Evolutionary conservation across 1,140 invertebrate genomes (phyloP), one percentile per base, ranked within the genome.

Genomic region (Lordiphosa stackelbergi): DNA sequence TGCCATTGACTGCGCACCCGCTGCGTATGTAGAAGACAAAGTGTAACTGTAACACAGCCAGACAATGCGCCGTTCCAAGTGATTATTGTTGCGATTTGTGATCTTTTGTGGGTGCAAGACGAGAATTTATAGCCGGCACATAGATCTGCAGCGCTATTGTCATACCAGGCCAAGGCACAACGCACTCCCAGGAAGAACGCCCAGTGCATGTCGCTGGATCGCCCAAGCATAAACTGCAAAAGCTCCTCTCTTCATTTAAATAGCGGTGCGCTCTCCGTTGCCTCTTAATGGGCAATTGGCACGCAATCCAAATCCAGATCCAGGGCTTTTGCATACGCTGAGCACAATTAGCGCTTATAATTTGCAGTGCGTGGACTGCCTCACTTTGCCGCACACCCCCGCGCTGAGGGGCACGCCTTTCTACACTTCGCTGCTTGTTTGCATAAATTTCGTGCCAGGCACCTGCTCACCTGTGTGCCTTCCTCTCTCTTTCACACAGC

Each of bases 391-490:
- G 37, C 28, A 16, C 24, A 41, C 62, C 40, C 38, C 8, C 22
- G 28, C 11, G 36, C 38, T 36, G 40, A 5, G 31, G 16, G 13
- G 10, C 69, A 70, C 74, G 74, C 74, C 74, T 79, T 79, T 79
- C 69, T 79, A 78, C 74, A 78, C 74, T 78, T 79, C 74, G 74
- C 69, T 78, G 74, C 74, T 78, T 78, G 74, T 79, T 78, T 78
- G 74, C 74, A 78, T 78, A 78, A 79, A 78, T 78, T 78, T 79
- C 66, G 70, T 79, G 54, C 70, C 68, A 73, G 69, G 74, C 74
- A 73, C 59, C 19, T 71, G 62, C 31, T 22, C 11, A 10, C 40
- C 31, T 31, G 8, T 13, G 16, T 16, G 31, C 53, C 51, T 42
- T 35, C 42, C 41, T 58, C 34, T 11, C 28, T 5, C 34, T 36